A percentile compares a stretch with the other conserved stretches of the same genome.
Conservation (phyloP, 2,797 vertebrate genomes). For the Anniella stebbinsi region DNA sequence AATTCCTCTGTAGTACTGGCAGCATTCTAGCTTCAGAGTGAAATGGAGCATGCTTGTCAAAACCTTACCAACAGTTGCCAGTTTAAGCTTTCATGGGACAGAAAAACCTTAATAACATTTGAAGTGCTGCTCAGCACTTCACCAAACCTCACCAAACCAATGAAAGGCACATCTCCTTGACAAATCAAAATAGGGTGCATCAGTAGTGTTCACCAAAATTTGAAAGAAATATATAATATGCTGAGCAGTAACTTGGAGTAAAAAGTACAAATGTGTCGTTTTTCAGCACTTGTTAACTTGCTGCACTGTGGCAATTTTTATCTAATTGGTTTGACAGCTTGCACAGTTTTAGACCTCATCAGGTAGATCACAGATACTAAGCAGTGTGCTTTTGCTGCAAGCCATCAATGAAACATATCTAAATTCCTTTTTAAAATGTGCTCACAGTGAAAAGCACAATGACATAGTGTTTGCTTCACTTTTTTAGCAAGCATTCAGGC, state of each 20-base stretch:
- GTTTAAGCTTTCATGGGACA: not conserved
- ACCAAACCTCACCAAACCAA: not conserved
- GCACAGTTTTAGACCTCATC: not conserved
- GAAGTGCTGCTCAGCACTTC: not conserved
- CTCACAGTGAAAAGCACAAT: not conserved
- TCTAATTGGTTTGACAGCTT: not conserved
- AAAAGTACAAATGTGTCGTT: no score
- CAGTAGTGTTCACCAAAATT: not conserved
- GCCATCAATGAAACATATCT: not conserved
- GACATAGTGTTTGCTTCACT: constrained; percentile 4
- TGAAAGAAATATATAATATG: not conserved
- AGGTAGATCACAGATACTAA: not conserved
- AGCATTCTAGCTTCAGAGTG: no score
- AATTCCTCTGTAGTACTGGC: no score
- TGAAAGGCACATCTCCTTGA: not conserved
- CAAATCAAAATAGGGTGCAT: not conserved
- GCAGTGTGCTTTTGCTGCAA: constrained; percentile 14
- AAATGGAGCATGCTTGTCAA: not conserved
- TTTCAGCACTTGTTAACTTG: not conserved
- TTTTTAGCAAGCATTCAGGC: not conserved
- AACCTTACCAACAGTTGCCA: not conserved
- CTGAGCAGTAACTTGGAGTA: no score
- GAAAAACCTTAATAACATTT: not conserved
- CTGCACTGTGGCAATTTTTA: constrained; percentile 1
- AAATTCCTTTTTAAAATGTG: constrained; percentile 21